Percentiles rank a stretch among this genome's conserved stretches.
phyloP scores from a whole-genome alignment of 2,797 vertebrate genomes.

The Tolypeutes matacus region DNA sequence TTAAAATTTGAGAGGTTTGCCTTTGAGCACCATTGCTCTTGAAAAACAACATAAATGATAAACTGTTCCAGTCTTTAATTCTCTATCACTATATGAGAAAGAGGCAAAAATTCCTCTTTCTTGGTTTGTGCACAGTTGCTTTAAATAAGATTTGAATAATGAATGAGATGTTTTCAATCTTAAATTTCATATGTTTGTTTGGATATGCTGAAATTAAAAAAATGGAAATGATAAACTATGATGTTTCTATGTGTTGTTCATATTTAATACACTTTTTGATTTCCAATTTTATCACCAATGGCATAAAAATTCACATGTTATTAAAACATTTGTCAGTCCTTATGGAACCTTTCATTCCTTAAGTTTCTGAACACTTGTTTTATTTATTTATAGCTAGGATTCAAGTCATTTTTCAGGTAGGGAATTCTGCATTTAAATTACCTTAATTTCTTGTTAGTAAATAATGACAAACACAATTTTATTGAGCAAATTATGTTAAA shows the following conservation, averaged over 20 bases:
- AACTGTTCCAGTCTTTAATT: background rate
- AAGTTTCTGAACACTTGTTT: slow-evolving; percentile 76
- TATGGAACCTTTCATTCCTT: slow-evolving; percentile 76
- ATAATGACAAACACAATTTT: slow-evolving; percentile 51
- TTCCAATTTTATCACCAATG: slow-evolving; percentile 80
- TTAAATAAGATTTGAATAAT: slow-evolving; percentile 83
- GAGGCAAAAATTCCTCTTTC: slow-evolving; percentile 58
- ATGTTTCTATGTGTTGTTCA: slow-evolving; percentile 79
- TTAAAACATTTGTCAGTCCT: slow-evolving; percentile 84
- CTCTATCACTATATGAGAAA: slow-evolving; percentile 59
- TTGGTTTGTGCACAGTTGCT: slow-evolving; percentile 55
- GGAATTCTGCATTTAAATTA: slow-evolving; percentile 62
- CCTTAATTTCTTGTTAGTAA: slow-evolving; percentile 67
- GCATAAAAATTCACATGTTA: slow-evolving; percentile 82
- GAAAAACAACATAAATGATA: background rate
- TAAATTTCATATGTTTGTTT: slow-evolving; percentile 74
- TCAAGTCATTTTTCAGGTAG: slow-evolving; percentile 59
- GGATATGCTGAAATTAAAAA: slow-evolving; percentile 79
- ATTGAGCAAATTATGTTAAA: slow-evolving; percentile 58
- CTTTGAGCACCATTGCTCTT: background rate
- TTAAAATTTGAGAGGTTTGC: background rate
- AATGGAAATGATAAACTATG: slow-evolving; percentile 78
- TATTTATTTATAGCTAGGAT: slow-evolving; percentile 76
- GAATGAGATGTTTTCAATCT: slow-evolving; percentile 80
- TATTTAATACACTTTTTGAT: slow-evolving; percentile 82